A percentile compares a stretch with the other conserved stretches of the same genome.
These are phyloP conservation scores for Chelonus formosanus DNA, from an alignment of 2,888 invertebrate species.

Conservation along the genomic window DNA sequence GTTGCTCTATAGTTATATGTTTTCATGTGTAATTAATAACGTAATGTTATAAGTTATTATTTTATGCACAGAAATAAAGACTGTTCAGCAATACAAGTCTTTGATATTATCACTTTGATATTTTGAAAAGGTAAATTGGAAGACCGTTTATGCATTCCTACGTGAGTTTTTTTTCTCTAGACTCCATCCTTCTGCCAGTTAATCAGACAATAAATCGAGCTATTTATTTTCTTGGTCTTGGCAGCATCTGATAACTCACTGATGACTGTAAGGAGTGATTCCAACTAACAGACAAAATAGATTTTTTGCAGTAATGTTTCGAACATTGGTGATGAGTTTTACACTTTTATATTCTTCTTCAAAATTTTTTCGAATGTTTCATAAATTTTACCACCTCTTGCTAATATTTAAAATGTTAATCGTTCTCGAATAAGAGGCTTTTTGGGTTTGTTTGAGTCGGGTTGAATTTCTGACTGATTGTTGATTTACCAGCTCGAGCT, in stretches of 20 bases:
- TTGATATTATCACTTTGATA: too few relatives aligned
- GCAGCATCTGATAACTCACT: constrained; percentile 50
- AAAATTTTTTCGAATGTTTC: constrained; percentile 68
- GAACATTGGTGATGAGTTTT: constrained; percentile 52
- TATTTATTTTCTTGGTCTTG: constrained; percentile 67
- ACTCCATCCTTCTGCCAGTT: constrained; percentile 51
- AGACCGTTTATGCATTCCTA: too few relatives aligned
- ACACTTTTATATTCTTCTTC: constrained; percentile 68
- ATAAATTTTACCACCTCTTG: constrained; percentile 61
- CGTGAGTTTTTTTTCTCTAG: too few relatives aligned
- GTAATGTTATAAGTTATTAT: too few relatives aligned
- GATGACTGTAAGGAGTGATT: too few relatives aligned
- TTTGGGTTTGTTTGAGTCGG: constrained; percentile 61
- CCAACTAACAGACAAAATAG: constrained; percentile 68
- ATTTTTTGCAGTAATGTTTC: constrained; percentile 79
- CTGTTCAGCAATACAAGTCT: constrained; percentile 62
- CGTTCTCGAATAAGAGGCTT: constrained; percentile 48
- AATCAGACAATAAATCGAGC: constrained; percentile 66
- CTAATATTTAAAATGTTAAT: too few relatives aligned
- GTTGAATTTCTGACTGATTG: constrained; percentile 44
- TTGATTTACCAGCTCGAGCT: constrained; percentile 11
- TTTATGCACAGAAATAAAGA: constrained; percentile 72
- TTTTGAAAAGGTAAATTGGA: too few relatives aligned
- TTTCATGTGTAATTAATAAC: too few relatives aligned
- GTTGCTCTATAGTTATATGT: too few relatives aligned